Percentiles rank a stretch among this genome's conserved stretches.
Conservation (phyloP, 1,140 invertebrate genomes). For the Bombus waltoni region DNA sequence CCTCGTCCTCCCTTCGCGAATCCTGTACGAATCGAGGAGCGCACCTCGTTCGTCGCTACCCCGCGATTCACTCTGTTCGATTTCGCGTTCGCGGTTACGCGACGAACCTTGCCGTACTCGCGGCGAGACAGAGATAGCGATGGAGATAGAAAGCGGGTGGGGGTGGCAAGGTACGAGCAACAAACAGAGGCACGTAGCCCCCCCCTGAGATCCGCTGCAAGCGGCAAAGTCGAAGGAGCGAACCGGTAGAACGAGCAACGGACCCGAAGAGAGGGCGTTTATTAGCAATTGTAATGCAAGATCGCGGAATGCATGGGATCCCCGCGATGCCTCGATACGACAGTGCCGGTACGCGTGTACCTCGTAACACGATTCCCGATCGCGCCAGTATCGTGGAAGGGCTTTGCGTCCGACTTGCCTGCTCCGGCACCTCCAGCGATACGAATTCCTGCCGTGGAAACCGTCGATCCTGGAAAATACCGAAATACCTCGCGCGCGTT, state of each 20-base stretch:
- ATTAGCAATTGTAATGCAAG: conserved; percentile 79
- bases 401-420: not conserved
- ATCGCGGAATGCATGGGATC: conserved; percentile 73
- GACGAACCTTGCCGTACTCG: not conserved
- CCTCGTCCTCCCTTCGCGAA: not conserved
- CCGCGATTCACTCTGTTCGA: not conserved
- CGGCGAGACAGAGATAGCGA: not conserved
- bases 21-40: not conserved
- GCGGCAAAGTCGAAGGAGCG: conserved; percentile 25
- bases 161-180: not conserved
- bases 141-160: not conserved
- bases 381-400: conserved; percentile 35
- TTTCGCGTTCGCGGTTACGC: not conserved
- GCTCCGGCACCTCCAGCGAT: not conserved
- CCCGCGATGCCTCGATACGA: conserved; percentile 73
- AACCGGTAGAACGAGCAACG: conserved; percentile 45
- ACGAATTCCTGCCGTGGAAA: not conserved
- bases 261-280: conserved; percentile 67
- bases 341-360: conserved; percentile 70
- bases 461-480: not conserved
- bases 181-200: conserved; percentile 5
- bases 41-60: no score
- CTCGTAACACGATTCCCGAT: conserved; percentile 65
- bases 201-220: not conserved
- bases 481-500: no score